These are phyloP conservation scores for Cybosia mesomella DNA, from an alignment of 2,888 invertebrate genomes.

Conservation along the genomic window DNA sequence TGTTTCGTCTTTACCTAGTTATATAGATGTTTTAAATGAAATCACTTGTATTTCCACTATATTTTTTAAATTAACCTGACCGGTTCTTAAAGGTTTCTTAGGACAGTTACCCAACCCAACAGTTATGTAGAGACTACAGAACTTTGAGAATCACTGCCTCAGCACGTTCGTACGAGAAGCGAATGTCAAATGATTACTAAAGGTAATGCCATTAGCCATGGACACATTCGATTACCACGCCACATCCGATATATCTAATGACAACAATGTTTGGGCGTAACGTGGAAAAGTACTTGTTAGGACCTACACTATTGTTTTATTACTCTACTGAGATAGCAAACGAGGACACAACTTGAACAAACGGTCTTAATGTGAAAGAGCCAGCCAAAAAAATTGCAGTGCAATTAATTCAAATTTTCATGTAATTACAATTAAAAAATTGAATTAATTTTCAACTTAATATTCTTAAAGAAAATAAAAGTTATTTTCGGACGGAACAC, in stretches of 20 bases:
- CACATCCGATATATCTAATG: slow-evolving; percentile 29
- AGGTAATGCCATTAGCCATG: slow-evolving; percentile 78
- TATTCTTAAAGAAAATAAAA: not conserved
- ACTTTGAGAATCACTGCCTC: slow-evolving; percentile 61
- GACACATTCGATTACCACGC: slow-evolving; percentile 66
- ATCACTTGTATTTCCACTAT: no score
- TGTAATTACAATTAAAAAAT: no score
- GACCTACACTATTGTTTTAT: not conserved
- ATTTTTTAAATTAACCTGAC: no score
- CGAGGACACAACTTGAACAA: not conserved
- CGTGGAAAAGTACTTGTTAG: slow-evolving; percentile 17
- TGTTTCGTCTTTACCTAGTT: no score
- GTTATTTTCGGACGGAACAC: not conserved
- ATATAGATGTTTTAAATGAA: no score
- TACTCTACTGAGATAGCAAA: not conserved
- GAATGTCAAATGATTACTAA: slow-evolving; percentile 85
- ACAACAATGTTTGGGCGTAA: slow-evolving; percentile 29
- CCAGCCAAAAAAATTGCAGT: not conserved
- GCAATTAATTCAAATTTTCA: no score
- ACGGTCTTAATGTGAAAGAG: not conserved
- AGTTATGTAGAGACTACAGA: not conserved
- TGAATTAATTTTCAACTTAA: no score
- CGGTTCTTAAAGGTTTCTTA: no score
- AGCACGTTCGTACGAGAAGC: slow-evolving; percentile 66
- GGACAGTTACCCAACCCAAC: no score